These are phyloP conservation scores for Tenthredo mesomela DNA, from an alignment of 2,888 invertebrate species.

Conservation along the genomic window DNA sequence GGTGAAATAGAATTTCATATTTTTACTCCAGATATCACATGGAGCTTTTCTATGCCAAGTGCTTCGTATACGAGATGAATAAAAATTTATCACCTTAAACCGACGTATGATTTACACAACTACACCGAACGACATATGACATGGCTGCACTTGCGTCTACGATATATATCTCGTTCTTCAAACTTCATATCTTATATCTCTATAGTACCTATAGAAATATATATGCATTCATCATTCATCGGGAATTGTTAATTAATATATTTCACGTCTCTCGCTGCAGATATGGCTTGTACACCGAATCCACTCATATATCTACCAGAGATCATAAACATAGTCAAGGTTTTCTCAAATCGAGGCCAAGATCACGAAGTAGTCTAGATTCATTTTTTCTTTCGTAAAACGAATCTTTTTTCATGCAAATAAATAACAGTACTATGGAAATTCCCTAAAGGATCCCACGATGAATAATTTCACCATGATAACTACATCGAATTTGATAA, in stretches of 20 bases:
- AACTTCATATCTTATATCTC: not conserved
- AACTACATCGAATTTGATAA: no score
- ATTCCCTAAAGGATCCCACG: no score
- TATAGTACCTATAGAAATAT: not conserved
- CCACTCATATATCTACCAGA: not conserved
- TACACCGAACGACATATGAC: not conserved
- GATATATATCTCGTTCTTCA: not conserved
- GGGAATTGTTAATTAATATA: not conserved
- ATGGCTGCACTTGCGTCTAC: not conserved
- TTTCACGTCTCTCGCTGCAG: not conserved
- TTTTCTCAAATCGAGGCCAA: constrained; percentile 8
- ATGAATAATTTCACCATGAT: not conserved
- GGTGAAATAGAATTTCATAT: not conserved
- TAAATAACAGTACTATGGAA: no score
- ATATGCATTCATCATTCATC: not conserved
- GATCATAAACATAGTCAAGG: not conserved
- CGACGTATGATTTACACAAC: not conserved
- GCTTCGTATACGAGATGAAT: not conserved
- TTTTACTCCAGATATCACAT: not conserved
- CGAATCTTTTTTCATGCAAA: no score
- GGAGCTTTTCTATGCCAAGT: not conserved
- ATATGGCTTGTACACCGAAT: not conserved
- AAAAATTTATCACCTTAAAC: not conserved
- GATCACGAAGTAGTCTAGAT: not conserved
- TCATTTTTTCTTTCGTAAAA: not conserved